phyloP scores from a whole-genome alignment of 2,888 invertebrate genomes.

The Branchellion lobata region DNA sequence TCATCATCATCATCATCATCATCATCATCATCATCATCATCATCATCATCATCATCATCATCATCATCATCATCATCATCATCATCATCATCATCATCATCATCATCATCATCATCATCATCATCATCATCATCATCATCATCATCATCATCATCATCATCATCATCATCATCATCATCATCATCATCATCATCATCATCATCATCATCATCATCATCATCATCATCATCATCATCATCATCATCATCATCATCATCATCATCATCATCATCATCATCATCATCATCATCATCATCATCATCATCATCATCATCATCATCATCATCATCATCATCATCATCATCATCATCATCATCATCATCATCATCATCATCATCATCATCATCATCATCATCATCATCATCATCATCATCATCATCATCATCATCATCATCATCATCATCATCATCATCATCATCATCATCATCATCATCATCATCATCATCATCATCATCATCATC shows the following conservation, averaged over 20 bases:
- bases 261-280: too few species aligned
- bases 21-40: conserved; percentile 20
- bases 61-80: background rate
- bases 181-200: too few species aligned
- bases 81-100: too few species aligned
- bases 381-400: conserved; percentile 46
- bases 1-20: conserved; percentile 14
- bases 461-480: conserved; percentile 47
- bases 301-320: background rate
- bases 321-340: conserved; percentile 43
- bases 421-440: conserved; percentile 43
- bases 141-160: too few species aligned
- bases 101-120: too few species aligned
- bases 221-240: too few species aligned
- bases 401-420: conserved; percentile 46
- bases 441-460: conserved; percentile 46
- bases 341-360: conserved; percentile 46
- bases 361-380: conserved; percentile 42
- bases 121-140: too few species aligned
- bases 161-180: too few species aligned
- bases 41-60: background rate
- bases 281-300: background rate
- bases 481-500: conserved; percentile 46
- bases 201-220: too few species aligned
- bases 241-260: background rate